These are phyloP conservation scores for Brachymystax lenok DNA, from an alignment of 2,797 vertebrate species.

Conservation along the genomic window DNA sequence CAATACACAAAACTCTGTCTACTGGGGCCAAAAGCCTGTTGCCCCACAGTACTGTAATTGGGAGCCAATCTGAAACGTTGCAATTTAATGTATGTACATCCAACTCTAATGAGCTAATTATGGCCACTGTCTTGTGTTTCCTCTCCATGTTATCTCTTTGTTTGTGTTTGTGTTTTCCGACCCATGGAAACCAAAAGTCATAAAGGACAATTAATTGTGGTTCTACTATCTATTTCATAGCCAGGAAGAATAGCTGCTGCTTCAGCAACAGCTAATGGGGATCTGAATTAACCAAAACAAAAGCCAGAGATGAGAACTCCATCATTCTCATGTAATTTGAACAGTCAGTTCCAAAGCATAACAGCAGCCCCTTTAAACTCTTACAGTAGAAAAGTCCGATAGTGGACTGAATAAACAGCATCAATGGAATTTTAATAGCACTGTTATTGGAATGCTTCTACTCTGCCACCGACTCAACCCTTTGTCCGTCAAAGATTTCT, in stretches of 20 bases:
- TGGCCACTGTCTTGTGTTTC: neutral
- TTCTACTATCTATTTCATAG: neutral
- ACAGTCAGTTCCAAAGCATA: constrained; percentile 6
- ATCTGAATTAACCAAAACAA: too few species aligned
- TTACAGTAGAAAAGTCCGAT: too few species aligned
- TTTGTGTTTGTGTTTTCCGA: neutral
- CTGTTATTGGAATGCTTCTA: neutral
- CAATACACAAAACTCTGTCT: neutral
- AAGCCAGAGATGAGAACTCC: neutral
- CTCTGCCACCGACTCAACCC: neutral
- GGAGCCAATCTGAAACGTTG: neutral
- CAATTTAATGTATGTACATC: too few species aligned
- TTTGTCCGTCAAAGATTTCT: neutral
- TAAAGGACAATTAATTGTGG: neutral
- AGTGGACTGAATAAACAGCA: constrained; percentile 16
- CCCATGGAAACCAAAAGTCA: constrained; percentile 2
- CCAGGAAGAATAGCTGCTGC: too few species aligned
- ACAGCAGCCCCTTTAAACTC: constrained; percentile 25
- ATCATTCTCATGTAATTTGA: neutral
- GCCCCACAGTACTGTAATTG: neutral
- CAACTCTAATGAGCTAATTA: too few species aligned
- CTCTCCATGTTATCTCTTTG: neutral
- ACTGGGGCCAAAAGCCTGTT: neutral
- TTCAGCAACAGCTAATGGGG: too few species aligned
- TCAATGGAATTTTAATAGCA: constrained; percentile 6